Evolutionary conservation across 2,797 vertebrate species (phyloP).

Genomic region (Megalops cyprinoides): DNA sequence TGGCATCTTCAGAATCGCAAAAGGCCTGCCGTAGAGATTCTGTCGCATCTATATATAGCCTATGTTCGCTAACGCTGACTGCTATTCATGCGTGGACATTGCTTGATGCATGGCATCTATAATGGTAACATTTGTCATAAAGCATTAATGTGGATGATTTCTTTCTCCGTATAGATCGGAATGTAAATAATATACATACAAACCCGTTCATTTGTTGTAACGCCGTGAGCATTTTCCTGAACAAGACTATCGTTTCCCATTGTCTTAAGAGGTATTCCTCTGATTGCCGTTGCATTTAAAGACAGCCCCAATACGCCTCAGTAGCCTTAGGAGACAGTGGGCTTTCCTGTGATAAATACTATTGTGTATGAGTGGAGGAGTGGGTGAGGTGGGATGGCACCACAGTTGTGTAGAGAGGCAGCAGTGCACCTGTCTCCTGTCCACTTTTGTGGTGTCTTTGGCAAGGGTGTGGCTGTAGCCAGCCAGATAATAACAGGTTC

Average conservation of each 20-base stretch:
- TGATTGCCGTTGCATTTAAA: not conserved
- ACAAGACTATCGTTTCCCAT: not conserved
- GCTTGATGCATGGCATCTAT: not conserved
- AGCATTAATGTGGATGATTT: not conserved
- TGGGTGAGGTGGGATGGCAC: not conserved
- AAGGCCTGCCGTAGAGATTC: slow-evolving; percentile 12
- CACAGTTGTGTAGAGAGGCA: not conserved
- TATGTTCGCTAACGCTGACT: not conserved
- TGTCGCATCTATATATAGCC: not conserved
- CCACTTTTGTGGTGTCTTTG: not conserved
- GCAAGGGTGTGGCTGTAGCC: not conserved
- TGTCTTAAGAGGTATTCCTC: not conserved
- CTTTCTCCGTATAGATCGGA: no score
- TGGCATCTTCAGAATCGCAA: slow-evolving; percentile 10
- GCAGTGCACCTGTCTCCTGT: not conserved
- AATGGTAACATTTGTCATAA: not conserved
- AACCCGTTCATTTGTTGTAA: not conserved
- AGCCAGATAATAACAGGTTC: not conserved
- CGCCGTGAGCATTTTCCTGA: not conserved
- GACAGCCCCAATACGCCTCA: not conserved
- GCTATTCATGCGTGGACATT: not conserved
- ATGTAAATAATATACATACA: no score
- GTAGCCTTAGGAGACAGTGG: not conserved
- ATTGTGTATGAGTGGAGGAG: not conserved
- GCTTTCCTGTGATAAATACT: not conserved